Conservation (phyloP, 35 echinoderm and acorn worm species). For the Eucidaris tribuloides region DNA sequence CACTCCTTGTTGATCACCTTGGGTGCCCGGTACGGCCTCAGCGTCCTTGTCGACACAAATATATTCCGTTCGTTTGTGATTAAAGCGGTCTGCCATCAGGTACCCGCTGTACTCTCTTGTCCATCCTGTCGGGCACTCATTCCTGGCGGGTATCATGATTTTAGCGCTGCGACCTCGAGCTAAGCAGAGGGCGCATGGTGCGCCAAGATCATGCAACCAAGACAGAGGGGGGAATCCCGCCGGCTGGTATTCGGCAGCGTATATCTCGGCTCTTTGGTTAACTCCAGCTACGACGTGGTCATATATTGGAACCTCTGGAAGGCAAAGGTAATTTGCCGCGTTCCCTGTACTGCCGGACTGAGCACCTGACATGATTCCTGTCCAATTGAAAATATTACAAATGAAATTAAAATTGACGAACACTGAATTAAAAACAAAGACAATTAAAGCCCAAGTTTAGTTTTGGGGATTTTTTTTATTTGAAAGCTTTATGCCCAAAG, state of each 20-base stretch:
- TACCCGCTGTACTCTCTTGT: conserved; percentile 55
- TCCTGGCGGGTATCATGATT: conserved; percentile 40
- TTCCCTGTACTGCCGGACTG: too few species aligned
- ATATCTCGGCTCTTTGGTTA: conserved; percentile 33
- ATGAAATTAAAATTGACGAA: too few species aligned
- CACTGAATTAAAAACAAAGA: too few species aligned
- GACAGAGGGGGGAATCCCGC: background rate
- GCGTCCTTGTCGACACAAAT: conserved; percentile 18
- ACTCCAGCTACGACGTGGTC: conserved; percentile 16
- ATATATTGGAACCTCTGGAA: conserved; percentile 62
- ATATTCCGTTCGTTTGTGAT: background rate
- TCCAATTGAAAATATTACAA: too few species aligned
- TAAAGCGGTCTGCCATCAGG: background rate
- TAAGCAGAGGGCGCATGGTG: background rate
- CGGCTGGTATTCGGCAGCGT: conserved; percentile 54
- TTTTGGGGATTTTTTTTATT: too few species aligned
- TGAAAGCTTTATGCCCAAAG: too few species aligned
- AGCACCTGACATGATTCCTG: too few species aligned
- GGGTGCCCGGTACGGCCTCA: background rate
- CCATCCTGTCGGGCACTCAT: conserved; percentile 34
- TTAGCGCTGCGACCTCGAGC: background rate
- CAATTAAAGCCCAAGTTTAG: too few species aligned
- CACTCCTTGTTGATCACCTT: background rate
- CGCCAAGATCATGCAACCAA: background rate
- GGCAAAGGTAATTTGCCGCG: conserved; percentile 44